phyloP scores from a whole-genome alignment of 2,888 invertebrate genomes.

The Diachrysia chrysitis region DNA sequence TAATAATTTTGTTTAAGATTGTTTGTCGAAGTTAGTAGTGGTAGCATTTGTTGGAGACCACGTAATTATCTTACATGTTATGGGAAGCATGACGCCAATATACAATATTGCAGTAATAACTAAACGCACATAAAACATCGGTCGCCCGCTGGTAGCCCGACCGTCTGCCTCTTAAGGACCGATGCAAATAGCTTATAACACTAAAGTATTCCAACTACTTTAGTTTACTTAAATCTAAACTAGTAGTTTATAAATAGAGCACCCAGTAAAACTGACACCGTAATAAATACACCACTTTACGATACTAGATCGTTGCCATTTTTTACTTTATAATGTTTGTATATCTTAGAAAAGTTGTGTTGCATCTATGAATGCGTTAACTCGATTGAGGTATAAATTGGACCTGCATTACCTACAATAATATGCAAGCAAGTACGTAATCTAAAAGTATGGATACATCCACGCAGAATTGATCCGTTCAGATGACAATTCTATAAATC shows the following conservation, averaged over 20 bases:
- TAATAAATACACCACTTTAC: conserved; percentile 61
- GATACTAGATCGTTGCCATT: conserved; percentile 50
- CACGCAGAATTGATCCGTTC: conserved; percentile 64
- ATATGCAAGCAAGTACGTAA: conserved; percentile 29
- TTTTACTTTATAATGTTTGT: conserved; percentile 44
- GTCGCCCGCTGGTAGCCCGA: conserved; percentile 52
- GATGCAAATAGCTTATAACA: conserved; percentile 56
- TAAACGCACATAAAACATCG: conserved; percentile 56
- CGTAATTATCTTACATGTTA: conserved; percentile 7
- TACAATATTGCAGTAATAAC: conserved; percentile 38
- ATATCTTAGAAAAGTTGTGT: conserved; percentile 30
- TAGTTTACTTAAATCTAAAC: conserved; percentile 64
- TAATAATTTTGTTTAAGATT: too few relatives aligned
- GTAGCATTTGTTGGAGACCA: conserved; percentile 14
- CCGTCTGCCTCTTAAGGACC: conserved; percentile 48
- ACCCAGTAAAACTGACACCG: conserved; percentile 64
- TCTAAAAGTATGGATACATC: conserved; percentile 51
- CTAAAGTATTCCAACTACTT: conserved; percentile 62
- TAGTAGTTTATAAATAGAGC: conserved; percentile 68
- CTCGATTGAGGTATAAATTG: conserved; percentile 35
- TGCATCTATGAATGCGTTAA: conserved; percentile 20
- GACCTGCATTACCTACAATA: conserved; percentile 27
- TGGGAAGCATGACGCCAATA: conserved; percentile 27
- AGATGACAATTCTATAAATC: conserved; percentile 80
- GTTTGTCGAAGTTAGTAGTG: not conserved